phyloP scores from a whole-genome alignment of 1,140 invertebrate genomes.

The Schlechtendalia chinensis region DNA sequence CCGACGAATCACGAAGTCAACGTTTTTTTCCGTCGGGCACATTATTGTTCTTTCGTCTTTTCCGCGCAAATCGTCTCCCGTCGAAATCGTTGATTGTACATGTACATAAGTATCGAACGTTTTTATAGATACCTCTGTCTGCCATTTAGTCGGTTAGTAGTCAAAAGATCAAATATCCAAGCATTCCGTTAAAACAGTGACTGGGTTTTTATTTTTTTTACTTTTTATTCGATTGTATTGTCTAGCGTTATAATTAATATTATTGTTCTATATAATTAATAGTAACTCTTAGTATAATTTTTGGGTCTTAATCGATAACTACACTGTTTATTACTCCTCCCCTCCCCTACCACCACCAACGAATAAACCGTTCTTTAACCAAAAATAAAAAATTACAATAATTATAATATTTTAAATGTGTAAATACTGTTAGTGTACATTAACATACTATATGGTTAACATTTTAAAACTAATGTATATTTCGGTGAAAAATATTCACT shows the following conservation, averaged over 20 bases:
- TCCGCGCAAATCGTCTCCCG: no score
- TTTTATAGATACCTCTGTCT: no score
- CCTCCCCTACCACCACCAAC: no score
- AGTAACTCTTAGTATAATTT: no score
- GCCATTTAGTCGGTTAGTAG: no score
- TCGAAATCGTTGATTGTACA: no score
- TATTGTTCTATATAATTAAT: not conserved
- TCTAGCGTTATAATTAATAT: slow-evolving; percentile 4
- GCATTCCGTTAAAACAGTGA: not conserved
- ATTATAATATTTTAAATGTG: not conserved
- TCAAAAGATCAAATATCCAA: slow-evolving; percentile 13
- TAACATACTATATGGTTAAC: slow-evolving; percentile 16
- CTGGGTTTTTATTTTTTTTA: slow-evolving; percentile 16
- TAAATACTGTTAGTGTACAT: slow-evolving; percentile 6
- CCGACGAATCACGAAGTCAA: slow-evolving; percentile 16
- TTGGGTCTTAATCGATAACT: no score
- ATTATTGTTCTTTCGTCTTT: not conserved
- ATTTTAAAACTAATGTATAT: slow-evolving; percentile 14
- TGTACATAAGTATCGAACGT: no score
- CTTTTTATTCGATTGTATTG: no score
- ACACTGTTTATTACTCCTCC: no score
- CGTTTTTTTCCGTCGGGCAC: not conserved
- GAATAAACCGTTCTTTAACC: not conserved
- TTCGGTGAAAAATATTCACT: not conserved
- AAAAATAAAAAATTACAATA: slow-evolving; percentile 1